Evolutionary conservation across 1,140 invertebrate genomes (phyloP), one percentile per base, ranked within the genome.

Genomic region (Hyles euphorbiae): DNA sequence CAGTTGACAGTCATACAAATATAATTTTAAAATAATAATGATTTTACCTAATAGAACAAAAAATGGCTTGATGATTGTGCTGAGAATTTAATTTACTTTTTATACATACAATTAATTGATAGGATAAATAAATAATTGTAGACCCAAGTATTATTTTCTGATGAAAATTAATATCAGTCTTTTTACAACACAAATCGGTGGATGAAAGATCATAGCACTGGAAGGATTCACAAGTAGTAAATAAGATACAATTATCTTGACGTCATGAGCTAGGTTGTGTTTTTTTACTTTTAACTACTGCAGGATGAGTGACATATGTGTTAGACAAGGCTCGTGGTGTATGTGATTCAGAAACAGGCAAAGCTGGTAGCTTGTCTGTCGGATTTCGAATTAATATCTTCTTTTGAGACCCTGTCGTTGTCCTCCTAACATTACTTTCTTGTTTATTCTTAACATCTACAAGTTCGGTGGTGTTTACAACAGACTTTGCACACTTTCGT

Each of bases 251-350:
- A 56, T 55, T 52, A 53, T 51, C 53, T 45, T 58, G 53, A 61
- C 74, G 76, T 83, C 78, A 86, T 74, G 75, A 87, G 63, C 75
- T 88, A 50, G 80, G 76, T 74, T 88, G 83, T 55, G 68, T 77
- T 73, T 81, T 84, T 60, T 86, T 88, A 65, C 52, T 67, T 78
- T 88, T 88, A 58, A 77, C 58, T 68, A 81, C 60, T 70, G 78
- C 81, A 57, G 86, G 86, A 76, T 88, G 84, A 77, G 79, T 83
- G 58, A 88, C 84, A 65, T 88, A 88, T 44, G 86, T 88, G 59
- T 88, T 88, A 34, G 86, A 88, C 74, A 87, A 71, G 46, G 86
- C 86, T 72, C 86, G 74, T 56, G 81, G 86, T 34, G 81, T 88
- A 58, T 87, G 84, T 65, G 69, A 72, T 63, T 88, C 68, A 67